Percentiles rank a stretch among this genome's conserved stretches.
Evolutionary conservation across 2,113 vertebrate species (phyloP).

Genomic region (Fregata magnificens): DNA sequence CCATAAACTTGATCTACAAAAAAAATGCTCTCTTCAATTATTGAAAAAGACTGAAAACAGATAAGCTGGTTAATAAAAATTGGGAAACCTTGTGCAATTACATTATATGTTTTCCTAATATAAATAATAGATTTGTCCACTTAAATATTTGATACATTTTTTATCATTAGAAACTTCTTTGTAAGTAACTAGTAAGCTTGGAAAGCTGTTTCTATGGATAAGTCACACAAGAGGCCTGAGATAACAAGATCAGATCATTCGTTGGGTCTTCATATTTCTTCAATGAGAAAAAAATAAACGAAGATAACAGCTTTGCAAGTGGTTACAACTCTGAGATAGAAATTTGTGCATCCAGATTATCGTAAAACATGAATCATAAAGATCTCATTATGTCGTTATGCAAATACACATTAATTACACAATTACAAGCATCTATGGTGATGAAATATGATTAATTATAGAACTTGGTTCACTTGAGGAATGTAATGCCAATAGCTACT

Average conservation of each 20-base stretch:
- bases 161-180: not conserved
- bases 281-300: not conserved
- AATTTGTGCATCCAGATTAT: slow-evolving; percentile 53
- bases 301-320: not conserved
- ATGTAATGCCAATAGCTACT: slow-evolving; percentile 50
- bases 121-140: not conserved
- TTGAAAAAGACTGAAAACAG: not conserved
- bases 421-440: slow-evolving; percentile 68
- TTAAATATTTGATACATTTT: not conserved
- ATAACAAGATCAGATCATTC: not conserved
- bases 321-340: slow-evolving; percentile 33
- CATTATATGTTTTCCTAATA: not conserved
- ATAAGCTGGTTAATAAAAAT: not conserved
- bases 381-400: slow-evolving; percentile 67
- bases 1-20: not conserved
- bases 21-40: not conserved
- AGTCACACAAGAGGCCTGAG: not conserved
- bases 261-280: not conserved
- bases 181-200: not conserved
- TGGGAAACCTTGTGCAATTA: not conserved
- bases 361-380: slow-evolving; percentile 65
- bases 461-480: slow-evolving; percentile 40
- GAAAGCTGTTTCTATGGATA: not conserved
- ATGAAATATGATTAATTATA: slow-evolving; percentile 74
- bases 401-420: slow-evolving; percentile 69